These are phyloP conservation scores for Limenitis camilla DNA, from an alignment of 2,888 invertebrate species.

Conservation along the genomic window DNA sequence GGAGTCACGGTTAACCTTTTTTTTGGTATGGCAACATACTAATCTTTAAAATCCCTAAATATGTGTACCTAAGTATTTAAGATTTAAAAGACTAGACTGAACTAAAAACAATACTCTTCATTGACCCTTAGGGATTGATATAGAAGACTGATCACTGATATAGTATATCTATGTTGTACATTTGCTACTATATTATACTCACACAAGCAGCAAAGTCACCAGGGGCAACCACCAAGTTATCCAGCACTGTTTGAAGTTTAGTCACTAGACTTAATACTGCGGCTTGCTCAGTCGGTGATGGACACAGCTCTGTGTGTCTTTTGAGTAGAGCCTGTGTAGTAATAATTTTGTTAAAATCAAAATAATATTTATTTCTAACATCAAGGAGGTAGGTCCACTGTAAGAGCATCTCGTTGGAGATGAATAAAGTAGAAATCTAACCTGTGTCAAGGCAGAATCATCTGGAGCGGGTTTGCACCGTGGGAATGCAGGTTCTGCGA, in stretches of 20 bases:
- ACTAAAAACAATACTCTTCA: no score
- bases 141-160: neutral
- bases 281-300: slow-evolving; percentile 91
- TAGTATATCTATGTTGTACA: neutral
- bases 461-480: slow-evolving; percentile 85
- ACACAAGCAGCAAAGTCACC: slow-evolving; percentile 96
- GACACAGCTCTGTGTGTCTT: slow-evolving; percentile 93
- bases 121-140: no score
- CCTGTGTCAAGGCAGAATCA: slow-evolving; percentile 88
- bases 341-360: neutral
- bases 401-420: neutral
- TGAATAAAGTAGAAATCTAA: slow-evolving; percentile 31
- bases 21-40: no score
- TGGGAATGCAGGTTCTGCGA: slow-evolving; percentile 93
- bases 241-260: slow-evolving; percentile 94
- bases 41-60: no score
- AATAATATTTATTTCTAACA: no score
- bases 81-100: no score
- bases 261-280: slow-evolving; percentile 94
- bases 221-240: slow-evolving; percentile 94
- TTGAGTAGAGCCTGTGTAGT: slow-evolving; percentile 86
- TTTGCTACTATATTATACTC: slow-evolving; percentile 57
- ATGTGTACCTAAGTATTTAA: no score
- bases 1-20: no score
- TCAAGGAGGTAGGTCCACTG: no score